A percentile compares a stretch with the other conserved stretches of the same genome.
phyloP scores from a whole-genome alignment of 1,140 invertebrate genomes.

The Ceratina australensis region DNA sequence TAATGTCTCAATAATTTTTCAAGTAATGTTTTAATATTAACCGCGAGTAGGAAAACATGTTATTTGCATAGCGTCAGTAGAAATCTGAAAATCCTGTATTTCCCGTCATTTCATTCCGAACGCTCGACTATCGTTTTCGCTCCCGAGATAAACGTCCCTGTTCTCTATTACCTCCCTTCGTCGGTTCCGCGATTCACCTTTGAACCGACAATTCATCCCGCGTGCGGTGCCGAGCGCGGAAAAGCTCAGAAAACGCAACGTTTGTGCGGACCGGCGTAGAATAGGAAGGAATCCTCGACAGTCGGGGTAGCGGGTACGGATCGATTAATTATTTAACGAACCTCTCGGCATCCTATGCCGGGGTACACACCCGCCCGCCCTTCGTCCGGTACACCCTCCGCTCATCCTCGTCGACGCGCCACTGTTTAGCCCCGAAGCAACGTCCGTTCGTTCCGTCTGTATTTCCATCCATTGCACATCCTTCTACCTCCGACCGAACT shows the following conservation, averaged over 20 bases:
- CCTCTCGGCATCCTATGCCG: constrained; percentile 24
- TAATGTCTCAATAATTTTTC: too few species aligned
- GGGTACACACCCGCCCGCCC: constrained; percentile 22
- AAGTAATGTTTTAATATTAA: too few species aligned
- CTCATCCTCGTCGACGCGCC: constrained; percentile 1
- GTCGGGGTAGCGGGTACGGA: constrained; percentile 9
- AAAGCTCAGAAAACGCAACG: constrained; percentile 43
- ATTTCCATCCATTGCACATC: constrained; percentile 38
- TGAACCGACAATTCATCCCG: constrained; percentile 10
- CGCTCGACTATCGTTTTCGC: not conserved
- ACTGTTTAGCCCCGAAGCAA: constrained; percentile 47
- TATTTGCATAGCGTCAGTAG: too few species aligned
- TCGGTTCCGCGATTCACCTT: constrained; percentile 13
- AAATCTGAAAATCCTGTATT: not conserved
- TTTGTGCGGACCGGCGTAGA: constrained; percentile 27
- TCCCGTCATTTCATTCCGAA: not conserved
- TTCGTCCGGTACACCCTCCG: not conserved
- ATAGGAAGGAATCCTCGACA: constrained; percentile 36
- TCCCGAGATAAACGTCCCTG: not conserved
- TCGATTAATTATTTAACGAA: constrained; percentile 57
- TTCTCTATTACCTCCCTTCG: not conserved
- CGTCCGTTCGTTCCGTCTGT: constrained; percentile 37
- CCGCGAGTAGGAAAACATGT: too few species aligned
- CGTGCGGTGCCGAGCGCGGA: not conserved
- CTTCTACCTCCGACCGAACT: constrained; percentile 10